Conservation (phyloP, 2,113 vertebrate species). For the Hucho hucho region DNA sequence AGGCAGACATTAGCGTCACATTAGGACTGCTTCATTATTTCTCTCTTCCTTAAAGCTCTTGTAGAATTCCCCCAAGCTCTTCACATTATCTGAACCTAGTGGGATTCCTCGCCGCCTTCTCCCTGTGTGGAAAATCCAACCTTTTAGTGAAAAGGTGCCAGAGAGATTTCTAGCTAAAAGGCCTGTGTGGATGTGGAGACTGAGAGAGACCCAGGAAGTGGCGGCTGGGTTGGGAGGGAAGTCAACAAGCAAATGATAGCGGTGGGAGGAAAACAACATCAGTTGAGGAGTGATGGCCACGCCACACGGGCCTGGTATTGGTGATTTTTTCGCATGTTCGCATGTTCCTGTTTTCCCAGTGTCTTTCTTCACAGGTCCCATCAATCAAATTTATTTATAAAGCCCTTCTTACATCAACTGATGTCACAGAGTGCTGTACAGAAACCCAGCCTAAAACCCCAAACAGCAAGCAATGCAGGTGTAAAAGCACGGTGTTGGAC, state of each 20-base stretch:
- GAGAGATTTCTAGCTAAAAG: constrained; percentile 21
- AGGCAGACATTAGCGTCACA: constrained; percentile 2
- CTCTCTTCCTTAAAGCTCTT: background rate
- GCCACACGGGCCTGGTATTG: background rate
- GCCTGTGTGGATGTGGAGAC: background rate
- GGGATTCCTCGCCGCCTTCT: constrained; percentile 1
- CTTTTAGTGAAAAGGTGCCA: constrained; percentile 23
- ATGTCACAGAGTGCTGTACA: too few species aligned
- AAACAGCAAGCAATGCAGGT: too few species aligned
- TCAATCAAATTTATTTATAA: too few species aligned
- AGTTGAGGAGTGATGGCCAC: constrained; percentile 10
- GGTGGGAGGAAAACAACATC: constrained; percentile 23
- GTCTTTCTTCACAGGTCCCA: constrained; percentile 6
- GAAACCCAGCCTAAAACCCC: too few species aligned
- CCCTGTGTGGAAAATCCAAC: constrained; percentile 16
- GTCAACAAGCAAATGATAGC: constrained; percentile 19
- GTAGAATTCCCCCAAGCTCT: constrained; percentile 23
- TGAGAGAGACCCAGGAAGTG: constrained; percentile 13
- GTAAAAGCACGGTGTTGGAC: too few species aligned
- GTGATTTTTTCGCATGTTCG: constrained; percentile 43
- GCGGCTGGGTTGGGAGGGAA: background rate
- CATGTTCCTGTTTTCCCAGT: constrained; percentile 26
- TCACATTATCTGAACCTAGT: constrained; percentile 2
- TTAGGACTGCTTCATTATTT: constrained; percentile 8
- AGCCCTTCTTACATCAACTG: too few species aligned